Base-by-base conservation (phyloP, 2,797 vertebrate genomes). In the Simalia tracyae region DNA sequence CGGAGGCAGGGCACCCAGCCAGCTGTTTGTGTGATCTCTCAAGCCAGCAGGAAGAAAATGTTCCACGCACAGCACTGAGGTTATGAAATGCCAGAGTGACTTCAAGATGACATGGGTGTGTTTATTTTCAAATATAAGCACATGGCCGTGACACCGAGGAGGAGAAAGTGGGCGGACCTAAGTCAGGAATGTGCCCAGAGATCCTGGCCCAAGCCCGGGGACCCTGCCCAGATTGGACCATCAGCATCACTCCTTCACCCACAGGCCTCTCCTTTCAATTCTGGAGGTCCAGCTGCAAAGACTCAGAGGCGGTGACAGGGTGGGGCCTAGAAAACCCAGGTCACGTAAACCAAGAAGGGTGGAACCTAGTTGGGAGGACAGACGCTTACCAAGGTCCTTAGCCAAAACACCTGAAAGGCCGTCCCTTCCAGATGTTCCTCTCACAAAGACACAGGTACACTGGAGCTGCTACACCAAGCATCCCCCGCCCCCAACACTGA, bases 1-100 rank as follows among this genome's bases (percentile, higher is more conserved):
- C 15, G 5, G 12, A n/a, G 4, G n/a, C 63, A 0, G 1, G 1
- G 11, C 26, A 1, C 28, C 3, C 63, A 4, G 26, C 28, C 0
- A 4, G 26, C 9, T 26, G 2, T 64, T 22, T 84, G 28, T 42
- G 24, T 7, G 19, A 28, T 10, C 87, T 54, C 46, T n/a, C 46
- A 11, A n/a, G 9, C 50, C 1, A 50, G 26, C 81, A 60, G 66
- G 59, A 86, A 31, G 64, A n/a, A 85, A 89, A 86, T 22, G 22
- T 24, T 50, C 81, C 84, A 5, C 1, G n/a, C 31, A 15, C 17
- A 24, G 46, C 4, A 10, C 64, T n/a, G 14, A 61, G n/a, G 5
- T 61, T 61, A 54, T 2, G 5, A 54, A 76, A 64, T 1, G 14
- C 56, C 1, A 2, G 36, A 3, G 17, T 19, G 31, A 31, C 68